Evolutionary conservation across 1,140 invertebrate genomes (phyloP).

Genomic region (Nebria ingens): DNA sequence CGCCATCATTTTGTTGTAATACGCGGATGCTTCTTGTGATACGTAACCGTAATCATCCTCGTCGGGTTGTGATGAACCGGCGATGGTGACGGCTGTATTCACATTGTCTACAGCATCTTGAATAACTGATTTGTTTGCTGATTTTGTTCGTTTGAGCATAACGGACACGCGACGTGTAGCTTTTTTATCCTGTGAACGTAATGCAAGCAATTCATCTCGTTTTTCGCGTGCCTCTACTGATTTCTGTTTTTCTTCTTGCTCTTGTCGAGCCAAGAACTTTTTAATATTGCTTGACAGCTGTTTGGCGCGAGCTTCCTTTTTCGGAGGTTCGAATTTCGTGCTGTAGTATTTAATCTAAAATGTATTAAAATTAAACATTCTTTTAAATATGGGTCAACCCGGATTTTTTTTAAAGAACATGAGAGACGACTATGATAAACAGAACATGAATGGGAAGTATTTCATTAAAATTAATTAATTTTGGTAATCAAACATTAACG

Average conservation of each 20-base stretch:
- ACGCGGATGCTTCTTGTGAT: conserved; percentile 65
- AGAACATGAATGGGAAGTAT: conserved; percentile 11
- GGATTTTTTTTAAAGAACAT: no score
- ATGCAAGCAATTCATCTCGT: conserved; percentile 51
- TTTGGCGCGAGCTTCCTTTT: conserved; percentile 60
- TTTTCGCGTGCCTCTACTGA: conserved; percentile 52
- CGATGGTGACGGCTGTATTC: conserved; percentile 62
- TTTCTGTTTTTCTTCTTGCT: conserved; percentile 64
- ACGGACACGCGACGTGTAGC: conserved; percentile 45
- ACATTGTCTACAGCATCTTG: conserved; percentile 68
- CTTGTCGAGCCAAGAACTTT: conserved; percentile 69
- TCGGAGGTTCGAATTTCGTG: conserved; percentile 68
- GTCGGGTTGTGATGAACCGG: conserved; percentile 65
- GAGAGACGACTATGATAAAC: conserved; percentile 12
- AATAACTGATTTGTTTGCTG: conserved; percentile 75
- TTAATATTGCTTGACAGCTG: conserved; percentile 64
- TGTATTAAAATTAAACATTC: not conserved
- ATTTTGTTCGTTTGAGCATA: conserved; percentile 71
- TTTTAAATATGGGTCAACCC: conserved; percentile 1
- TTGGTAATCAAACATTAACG: not conserved
- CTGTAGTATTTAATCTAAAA: conserved; percentile 50
- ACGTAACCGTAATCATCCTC: conserved; percentile 87
- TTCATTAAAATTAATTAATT: conserved; percentile 3
- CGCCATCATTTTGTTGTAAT: conserved; percentile 74
- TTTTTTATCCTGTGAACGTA: conserved; percentile 58